Evolutionary conservation across 2,888 invertebrate species (phyloP).

Genomic region (Lasioglossum figueresi): DNA sequence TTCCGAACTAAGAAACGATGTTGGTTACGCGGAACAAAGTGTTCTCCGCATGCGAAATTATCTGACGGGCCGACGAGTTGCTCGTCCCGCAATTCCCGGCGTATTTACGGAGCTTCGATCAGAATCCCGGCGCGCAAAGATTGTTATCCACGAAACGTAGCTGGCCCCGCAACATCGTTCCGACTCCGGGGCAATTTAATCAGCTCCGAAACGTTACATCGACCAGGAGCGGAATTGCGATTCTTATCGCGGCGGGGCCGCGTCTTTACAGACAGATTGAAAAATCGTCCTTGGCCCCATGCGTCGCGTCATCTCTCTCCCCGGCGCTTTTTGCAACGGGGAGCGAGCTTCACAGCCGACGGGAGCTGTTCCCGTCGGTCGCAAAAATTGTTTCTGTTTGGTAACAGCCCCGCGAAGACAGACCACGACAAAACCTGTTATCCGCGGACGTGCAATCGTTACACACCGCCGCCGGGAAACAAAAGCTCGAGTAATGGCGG

Average conservation of each 20-base stretch:
- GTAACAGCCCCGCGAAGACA: slow-evolving; percentile 23
- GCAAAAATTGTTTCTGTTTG: slow-evolving; percentile 50
- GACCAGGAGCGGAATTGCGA: slow-evolving; percentile 69
- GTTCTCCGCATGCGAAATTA: not conserved
- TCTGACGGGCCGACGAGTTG: slow-evolving; percentile 25
- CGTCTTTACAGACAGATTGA: slow-evolving; percentile 65
- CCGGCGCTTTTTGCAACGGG: not conserved
- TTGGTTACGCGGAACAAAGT: not conserved
- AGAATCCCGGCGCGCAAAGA: slow-evolving; percentile 47
- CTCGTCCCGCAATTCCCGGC: not conserved
- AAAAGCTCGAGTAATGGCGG: not conserved
- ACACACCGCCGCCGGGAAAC: not conserved
- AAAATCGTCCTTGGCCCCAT: slow-evolving; percentile 47
- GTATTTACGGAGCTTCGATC: slow-evolving; percentile 45
- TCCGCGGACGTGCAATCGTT: slow-evolving; percentile 3
- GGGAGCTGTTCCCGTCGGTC: slow-evolving; percentile 7
- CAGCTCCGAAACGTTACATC: slow-evolving; percentile 65
- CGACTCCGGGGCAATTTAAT: slow-evolving; percentile 66
- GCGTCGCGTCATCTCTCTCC: slow-evolving; percentile 20
- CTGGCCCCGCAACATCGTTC: slow-evolving; percentile 52
- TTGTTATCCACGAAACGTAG: slow-evolving; percentile 55
- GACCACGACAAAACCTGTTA: slow-evolving; percentile 18
- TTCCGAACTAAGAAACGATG: not conserved
- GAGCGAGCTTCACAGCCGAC: not conserved
- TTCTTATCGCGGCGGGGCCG: slow-evolving; percentile 64